These are phyloP conservation scores for Lasioglossum figueresi DNA, from an alignment of 2,888 invertebrate genomes.

Conservation along the genomic window DNA sequence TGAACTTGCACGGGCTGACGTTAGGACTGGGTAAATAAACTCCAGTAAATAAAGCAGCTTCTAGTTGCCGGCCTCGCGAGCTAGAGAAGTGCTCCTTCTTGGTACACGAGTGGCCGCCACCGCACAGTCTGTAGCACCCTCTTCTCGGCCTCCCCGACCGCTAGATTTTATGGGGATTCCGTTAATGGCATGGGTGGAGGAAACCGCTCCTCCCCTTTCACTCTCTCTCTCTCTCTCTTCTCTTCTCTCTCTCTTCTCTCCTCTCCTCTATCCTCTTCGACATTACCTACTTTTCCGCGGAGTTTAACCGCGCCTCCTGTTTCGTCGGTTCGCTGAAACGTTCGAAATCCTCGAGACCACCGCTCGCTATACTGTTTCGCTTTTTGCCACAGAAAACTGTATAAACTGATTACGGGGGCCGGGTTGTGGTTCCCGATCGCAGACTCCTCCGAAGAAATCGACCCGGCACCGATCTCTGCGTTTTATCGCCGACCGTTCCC, in stretches of 20 bases:
- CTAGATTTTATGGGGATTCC: conserved; percentile 74
- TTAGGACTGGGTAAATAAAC: conserved; percentile 68
- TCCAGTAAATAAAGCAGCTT: conserved; percentile 60
- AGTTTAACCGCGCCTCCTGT: background rate
- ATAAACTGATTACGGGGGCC: conserved; percentile 35
- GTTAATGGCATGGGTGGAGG: conserved; percentile 75
- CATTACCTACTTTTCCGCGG: conserved; percentile 33
- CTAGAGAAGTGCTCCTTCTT: conserved; percentile 42
- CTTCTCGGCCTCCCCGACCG: conserved; percentile 57
- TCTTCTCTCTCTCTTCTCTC: background rate
- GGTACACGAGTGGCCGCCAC: conserved; percentile 43
- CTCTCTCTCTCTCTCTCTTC: background rate
- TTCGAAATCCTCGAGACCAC: background rate
- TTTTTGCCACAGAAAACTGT: background rate
- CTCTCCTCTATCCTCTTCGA: background rate
- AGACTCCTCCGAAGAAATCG: background rate
- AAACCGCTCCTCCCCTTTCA: conserved; percentile 20
- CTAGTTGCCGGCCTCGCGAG: conserved; percentile 49
- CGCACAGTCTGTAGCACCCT: conserved; percentile 59
- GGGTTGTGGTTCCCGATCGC: background rate
- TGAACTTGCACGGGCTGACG: conserved; percentile 58
- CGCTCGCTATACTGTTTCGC: conserved; percentile 2
- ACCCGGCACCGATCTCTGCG: background rate
- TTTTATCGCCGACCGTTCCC: conserved; percentile 26
- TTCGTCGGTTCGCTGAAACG: background rate